Evolutionary conservation across 2,888 invertebrate genomes (phyloP), one percentile per base, ranked within the genome.

Genomic region (Drosophila colorata): DNA sequence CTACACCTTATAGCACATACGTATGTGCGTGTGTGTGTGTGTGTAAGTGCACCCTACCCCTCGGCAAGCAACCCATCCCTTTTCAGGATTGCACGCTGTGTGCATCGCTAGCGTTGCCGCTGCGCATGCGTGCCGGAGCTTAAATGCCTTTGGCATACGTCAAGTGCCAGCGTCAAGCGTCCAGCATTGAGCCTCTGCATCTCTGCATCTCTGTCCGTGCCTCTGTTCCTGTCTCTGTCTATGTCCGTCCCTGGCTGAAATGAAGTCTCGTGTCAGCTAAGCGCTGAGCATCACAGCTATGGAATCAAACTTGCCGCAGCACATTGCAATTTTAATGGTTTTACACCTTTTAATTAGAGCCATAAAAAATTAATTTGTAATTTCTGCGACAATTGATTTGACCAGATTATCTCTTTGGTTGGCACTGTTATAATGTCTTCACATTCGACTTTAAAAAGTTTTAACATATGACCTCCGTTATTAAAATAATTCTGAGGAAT

Each of bases 121-220:
- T 78, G 78, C 78, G 83, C 78, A 78, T 78, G 78, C 76, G 78
- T 70, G 73, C 53, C 66, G 67, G 75, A 82, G 72, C 78, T 79
- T 77, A 86, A 83, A 83, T 78, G 78, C 78, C 75, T 74, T 78
- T 78, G 78, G 84, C 83, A 83, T 80, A 80, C 83, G 83, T 86
- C 83, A 86, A 83, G 74, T 80, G 74, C 83, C 79, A 67, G 65
- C 52, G 64, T 51, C 49, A 60, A 49, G 51, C 61, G 49, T 38
- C 38, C 52, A 25, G 9, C 31, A 20, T 55, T 43, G 53, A 43
- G 49, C 46, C 41, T 31, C 51, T 51, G 59, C 23, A 28, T 55
- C 65, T 60, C 20, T 40, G 61, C 46, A 28, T 23, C 16, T 56
- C 35, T 20, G 5, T 43, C 38, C 5, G n/a, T 33, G 20, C n/a